These are phyloP conservation scores for Leuciscus idus DNA, from an alignment of 2,113 vertebrate genomes.

Conservation along the genomic window DNA sequence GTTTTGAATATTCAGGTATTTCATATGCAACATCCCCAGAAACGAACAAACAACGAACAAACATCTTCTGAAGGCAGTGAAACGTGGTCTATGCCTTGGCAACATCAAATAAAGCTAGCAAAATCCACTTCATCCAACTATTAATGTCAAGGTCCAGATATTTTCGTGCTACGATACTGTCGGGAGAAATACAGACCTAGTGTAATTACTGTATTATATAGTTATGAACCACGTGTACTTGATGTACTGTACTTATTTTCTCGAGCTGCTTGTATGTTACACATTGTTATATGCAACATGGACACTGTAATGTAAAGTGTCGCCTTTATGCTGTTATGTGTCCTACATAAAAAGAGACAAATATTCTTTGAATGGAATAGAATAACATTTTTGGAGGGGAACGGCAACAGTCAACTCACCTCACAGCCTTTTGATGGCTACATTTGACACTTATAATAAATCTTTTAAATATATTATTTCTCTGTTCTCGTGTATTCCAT, in stretches of 20 bases:
- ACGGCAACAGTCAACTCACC: conserved; percentile 71
- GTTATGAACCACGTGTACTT: no score
- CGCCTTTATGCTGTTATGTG: conserved; percentile 27
- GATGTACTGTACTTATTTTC: neutral
- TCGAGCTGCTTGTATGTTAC: neutral
- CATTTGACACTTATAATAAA: conserved; percentile 58
- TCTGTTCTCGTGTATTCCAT: neutral
- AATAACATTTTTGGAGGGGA: conserved; percentile 41
- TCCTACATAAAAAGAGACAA: conserved; percentile 60
- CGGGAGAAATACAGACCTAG: neutral
- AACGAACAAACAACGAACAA: conserved; percentile 75
- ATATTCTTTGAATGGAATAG: conserved; percentile 56
- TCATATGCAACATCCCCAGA: conserved; percentile 82
- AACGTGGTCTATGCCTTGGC: conserved; percentile 77
- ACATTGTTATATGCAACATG: neutral
- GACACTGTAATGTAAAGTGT: conserved; percentile 30
- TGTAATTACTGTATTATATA: no score
- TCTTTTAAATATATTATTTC: conserved; percentile 20
- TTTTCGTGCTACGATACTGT: conserved; percentile 67
- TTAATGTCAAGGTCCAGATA: conserved; percentile 45
- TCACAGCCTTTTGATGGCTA: conserved; percentile 67
- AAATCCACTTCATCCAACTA: conserved; percentile 52
- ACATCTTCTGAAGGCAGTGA: conserved; percentile 82
- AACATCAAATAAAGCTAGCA: conserved; percentile 81
- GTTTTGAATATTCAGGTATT: conserved; percentile 79